Evolutionary conservation across 2,797 vertebrate species (phyloP).

Genomic region (Glyptemys insculpta): DNA sequence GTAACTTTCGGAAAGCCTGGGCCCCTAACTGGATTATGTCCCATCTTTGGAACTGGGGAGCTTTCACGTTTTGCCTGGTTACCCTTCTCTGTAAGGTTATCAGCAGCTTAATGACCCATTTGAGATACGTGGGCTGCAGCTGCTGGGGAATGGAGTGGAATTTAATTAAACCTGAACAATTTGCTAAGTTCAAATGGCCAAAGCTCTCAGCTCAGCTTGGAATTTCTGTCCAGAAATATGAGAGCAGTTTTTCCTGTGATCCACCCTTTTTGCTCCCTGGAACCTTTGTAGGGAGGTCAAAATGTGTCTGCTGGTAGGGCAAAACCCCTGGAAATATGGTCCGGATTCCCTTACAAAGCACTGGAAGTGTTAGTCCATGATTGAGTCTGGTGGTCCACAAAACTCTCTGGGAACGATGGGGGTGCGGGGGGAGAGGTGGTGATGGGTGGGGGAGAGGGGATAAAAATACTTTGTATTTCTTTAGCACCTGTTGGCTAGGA

Average conservation of each 20-base stretch:
- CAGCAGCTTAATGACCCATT: constrained; percentile 42
- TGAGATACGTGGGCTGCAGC: constrained; percentile 5
- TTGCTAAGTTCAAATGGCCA: constrained; percentile 17
- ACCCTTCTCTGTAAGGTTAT: constrained; percentile 33
- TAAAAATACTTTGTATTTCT: neutral
- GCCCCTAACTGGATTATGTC: neutral
- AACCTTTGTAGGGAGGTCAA: neutral
- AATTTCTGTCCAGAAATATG: neutral
- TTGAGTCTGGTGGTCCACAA: neutral
- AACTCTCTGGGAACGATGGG: neutral
- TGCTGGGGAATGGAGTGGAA: constrained; percentile 15
- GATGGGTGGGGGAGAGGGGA: no score
- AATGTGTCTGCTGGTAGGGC: neutral
- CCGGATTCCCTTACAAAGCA: neutral
- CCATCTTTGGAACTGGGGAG: neutral
- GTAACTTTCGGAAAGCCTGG: neutral
- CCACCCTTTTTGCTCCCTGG: neutral
- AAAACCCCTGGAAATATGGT: neutral
- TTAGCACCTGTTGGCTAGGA: neutral
- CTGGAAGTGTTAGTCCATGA: neutral
- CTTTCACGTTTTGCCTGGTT: neutral
- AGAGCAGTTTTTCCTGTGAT: neutral
- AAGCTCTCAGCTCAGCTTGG: neutral
- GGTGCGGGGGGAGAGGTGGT: neutral
- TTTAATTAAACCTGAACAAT: constrained; percentile 28